Base-by-base conservation (phyloP, 2,113 vertebrate genomes). In the Microcebus jonahi region DNA sequence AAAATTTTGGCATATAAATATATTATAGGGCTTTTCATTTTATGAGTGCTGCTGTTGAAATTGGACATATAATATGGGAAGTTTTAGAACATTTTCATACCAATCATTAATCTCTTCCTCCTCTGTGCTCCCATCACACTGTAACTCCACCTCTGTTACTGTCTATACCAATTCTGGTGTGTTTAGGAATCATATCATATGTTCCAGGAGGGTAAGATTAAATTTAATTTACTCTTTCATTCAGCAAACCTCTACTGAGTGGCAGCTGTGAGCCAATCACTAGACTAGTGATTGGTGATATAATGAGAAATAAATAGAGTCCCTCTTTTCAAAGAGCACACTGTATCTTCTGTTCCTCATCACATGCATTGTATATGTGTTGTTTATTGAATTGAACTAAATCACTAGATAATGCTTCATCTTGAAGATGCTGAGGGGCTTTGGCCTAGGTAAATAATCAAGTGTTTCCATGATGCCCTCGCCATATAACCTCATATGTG, bases 1-100 rank as follows among this genome's bases (percentile, higher is more conserved):
- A 99, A 98, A 98, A 98, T 86, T 97, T 94, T 97, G 98, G 98
- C 96, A 98, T 97, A 98, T 98, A 98, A 97, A 97, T 97, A 96
- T 97, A 98, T 98, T 98, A 98, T 27, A 98, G 97, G 95, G 92
- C 92, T 97, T 98, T 95, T 95, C 92, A 96, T 92, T 97, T 95
- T 97, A 97, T 75, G 90, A 97, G 94, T 93, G n/a, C 93, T 97
- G 92, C 89, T 98, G 96, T 97, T 97, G 94, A 98, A 98, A 4
- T 75, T 90, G 84, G 97, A 86, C 92, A 97, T 97, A 84, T 97
- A 98, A 94, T 88, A 89, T 96, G 91, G 97, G 84, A 97, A 94
- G 90, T 94, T 87, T 91, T 75, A 96, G 89, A 82, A 96, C 71
- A 96, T 90, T 93, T 96, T 98, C 89, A 84, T 97, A 94, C 87